These are phyloP conservation scores for Aythya fuligula DNA, from an alignment of 2,797 vertebrate species.

Conservation along the genomic window DNA sequence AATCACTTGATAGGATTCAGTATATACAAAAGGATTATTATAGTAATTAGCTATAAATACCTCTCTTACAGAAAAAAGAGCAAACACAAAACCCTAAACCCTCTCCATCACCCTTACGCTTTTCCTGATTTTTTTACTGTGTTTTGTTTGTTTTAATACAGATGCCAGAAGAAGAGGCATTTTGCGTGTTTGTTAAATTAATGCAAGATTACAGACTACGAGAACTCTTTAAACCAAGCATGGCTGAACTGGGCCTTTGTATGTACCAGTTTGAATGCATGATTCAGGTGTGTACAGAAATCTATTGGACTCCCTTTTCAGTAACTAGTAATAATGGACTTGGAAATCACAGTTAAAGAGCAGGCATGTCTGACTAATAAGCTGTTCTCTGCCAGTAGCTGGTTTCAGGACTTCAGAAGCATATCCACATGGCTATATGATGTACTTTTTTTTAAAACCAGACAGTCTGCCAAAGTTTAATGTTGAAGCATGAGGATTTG, in stretches of 20 bases:
- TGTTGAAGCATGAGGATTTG: neutral
- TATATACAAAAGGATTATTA: neutral
- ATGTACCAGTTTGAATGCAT: conserved; percentile 99
- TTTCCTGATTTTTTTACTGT: conserved; percentile 10
- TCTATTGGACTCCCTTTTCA: neutral
- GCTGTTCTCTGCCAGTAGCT: neutral
- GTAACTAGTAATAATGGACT: neutral
- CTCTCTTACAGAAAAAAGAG: neutral
- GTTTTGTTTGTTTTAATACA: conserved; percentile 63
- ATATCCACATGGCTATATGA: neutral
- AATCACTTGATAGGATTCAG: neutral
- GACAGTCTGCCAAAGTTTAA: no score
- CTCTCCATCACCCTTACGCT: neutral
- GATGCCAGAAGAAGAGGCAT: conserved; percentile 99
- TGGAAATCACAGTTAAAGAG: neutral
- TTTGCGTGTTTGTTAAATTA: conserved; percentile 98
- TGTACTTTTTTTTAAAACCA: neutral
- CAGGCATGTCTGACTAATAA: neutral
- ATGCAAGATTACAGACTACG: conserved; percentile 99
- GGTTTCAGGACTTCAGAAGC: neutral
- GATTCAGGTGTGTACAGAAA: conserved; percentile 91
- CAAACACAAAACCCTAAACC: neutral
- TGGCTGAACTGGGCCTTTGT: conserved; percentile 98
- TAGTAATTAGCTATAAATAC: neutral
- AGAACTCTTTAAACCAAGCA: conserved; percentile 98